phyloP scores from a whole-genome alignment of 2,888 invertebrate species.

The Pasiphila rectangulata region DNA sequence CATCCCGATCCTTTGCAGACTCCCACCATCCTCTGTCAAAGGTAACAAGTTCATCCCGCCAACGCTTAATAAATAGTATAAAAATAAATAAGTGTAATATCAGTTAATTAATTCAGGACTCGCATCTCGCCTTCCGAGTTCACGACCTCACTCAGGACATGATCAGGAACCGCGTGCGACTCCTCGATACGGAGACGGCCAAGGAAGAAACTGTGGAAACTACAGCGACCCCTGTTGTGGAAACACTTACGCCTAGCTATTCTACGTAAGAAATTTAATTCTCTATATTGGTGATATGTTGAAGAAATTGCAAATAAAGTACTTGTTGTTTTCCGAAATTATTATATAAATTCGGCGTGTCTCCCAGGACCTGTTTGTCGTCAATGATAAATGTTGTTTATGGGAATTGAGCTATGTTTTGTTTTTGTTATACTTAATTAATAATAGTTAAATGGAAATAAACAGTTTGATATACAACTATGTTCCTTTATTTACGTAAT shows the following conservation, averaged over 20 bases:
- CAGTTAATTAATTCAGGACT: too few relatives aligned
- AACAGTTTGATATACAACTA: constrained; percentile 7
- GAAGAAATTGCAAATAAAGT: too few relatives aligned
- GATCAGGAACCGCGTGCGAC: constrained; percentile 40
- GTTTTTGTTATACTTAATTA: constrained; percentile 5
- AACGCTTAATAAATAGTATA: too few relatives aligned
- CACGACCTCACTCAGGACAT: constrained; percentile 53
- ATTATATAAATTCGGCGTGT: too few relatives aligned
- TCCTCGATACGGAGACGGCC: constrained; percentile 6
- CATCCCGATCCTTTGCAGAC: too few relatives aligned
- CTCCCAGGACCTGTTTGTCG: background rate
- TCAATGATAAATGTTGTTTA: background rate
- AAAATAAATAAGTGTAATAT: too few relatives aligned
- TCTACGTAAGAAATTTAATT: constrained; percentile 25
- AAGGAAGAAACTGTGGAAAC: constrained; percentile 27
- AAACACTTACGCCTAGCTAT: constrained; percentile 43
- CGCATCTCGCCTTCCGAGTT: constrained; percentile 59
- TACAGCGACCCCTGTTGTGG: constrained; percentile 31
- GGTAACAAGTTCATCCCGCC: too few relatives aligned
- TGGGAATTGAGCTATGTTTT: background rate
- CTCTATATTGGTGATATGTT: too few relatives aligned
- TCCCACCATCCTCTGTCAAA: too few relatives aligned
- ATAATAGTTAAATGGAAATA: constrained; percentile 15
- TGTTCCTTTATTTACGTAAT: constrained; percentile 20
- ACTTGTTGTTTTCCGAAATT: too few relatives aligned